These are phyloP conservation scores for Agelas oroides DNA, from an alignment of 37 sponge, comb jelly and placozoan genomes.

Conservation along the genomic window DNA sequence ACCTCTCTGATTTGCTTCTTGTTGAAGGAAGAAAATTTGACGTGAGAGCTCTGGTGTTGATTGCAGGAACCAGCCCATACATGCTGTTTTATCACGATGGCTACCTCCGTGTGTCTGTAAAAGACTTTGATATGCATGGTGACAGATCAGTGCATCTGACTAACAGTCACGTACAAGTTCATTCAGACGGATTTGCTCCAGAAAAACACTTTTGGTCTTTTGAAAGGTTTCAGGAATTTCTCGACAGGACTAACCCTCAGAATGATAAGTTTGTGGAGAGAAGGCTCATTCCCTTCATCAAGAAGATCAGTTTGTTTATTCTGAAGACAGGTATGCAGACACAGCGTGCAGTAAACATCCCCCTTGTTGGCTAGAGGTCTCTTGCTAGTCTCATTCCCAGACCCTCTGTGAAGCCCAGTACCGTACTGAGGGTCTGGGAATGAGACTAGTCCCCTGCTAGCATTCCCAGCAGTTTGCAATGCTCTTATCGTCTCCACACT, in stretches of 20 bases:
- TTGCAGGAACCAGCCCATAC: slow-evolving; percentile 79
- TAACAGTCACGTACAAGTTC: slow-evolving; percentile 85
- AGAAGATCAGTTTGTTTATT: slow-evolving; percentile 71
- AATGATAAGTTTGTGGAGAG: slow-evolving; percentile 61
- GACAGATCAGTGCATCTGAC: slow-evolving; percentile 69
- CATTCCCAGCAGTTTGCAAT: neutral
- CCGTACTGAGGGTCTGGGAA: no score
- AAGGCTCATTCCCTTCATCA: slow-evolving; percentile 70
- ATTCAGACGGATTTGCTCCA: slow-evolving; percentile 10
- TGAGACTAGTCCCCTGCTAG: neutral
- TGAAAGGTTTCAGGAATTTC: slow-evolving; percentile 68
- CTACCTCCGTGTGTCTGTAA: slow-evolving; percentile 75
- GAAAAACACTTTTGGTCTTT: slow-evolving; percentile 87
- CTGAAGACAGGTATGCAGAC: slow-evolving; percentile 75
- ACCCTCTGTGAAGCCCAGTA: no score
- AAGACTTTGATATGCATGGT: slow-evolving; percentile 48
- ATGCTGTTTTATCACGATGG: slow-evolving; percentile 86
- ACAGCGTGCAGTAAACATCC: neutral
- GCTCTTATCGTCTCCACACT: no score
- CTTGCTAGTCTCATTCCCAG: no score
- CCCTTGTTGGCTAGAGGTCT: neutral
- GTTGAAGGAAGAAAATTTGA: slow-evolving; percentile 86
- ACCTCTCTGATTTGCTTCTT: slow-evolving; percentile 63
- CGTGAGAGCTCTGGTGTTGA: slow-evolving; percentile 71
- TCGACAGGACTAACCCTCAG: slow-evolving; percentile 55